Evolutionary conservation across 2,797 vertebrate genomes (phyloP).

Genomic region (Octomys mimax): DNA sequence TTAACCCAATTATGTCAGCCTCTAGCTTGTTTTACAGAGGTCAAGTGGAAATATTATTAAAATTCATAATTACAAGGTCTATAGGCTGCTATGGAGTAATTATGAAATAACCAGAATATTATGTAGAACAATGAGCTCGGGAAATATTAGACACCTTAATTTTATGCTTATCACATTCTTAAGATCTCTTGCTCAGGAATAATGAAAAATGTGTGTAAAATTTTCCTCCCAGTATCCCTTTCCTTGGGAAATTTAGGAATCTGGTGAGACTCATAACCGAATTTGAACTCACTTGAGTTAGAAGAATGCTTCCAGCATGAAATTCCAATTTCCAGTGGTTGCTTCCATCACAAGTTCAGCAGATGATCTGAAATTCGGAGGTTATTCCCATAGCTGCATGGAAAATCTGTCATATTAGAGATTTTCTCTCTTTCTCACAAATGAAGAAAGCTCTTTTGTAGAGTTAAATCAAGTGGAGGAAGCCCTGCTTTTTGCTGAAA

Average conservation of each 20-base stretch:
- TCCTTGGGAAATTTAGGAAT: neutral
- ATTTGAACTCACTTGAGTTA: neutral
- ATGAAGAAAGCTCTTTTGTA: neutral
- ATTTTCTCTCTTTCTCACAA: neutral
- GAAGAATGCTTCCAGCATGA: neutral
- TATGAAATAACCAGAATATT: neutral
- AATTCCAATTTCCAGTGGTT: accelerated
- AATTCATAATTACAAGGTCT: neutral
- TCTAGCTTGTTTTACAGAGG: neutral
- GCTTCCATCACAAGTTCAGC: accelerated
- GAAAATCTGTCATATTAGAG: neutral
- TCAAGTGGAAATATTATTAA: neutral
- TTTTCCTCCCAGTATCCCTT: neutral
- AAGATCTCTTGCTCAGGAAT: slow-evolving; percentile 1
- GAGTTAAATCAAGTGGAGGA: neutral
- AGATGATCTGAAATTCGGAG: neutral
- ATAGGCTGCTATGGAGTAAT: neutral
- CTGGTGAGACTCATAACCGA: neutral
- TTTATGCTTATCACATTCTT: neutral
- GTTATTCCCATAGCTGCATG: neutral
- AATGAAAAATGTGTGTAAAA: neutral
- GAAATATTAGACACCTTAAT: neutral
- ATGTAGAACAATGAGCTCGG: neutral
- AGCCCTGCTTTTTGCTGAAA: neutral
- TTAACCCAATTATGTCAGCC: neutral